A percentile compares a stretch with the other conserved stretches of the same genome.
phyloP scores from a whole-genome alignment of 2,113 vertebrate species.

The Hepsetus odoe region DNA sequence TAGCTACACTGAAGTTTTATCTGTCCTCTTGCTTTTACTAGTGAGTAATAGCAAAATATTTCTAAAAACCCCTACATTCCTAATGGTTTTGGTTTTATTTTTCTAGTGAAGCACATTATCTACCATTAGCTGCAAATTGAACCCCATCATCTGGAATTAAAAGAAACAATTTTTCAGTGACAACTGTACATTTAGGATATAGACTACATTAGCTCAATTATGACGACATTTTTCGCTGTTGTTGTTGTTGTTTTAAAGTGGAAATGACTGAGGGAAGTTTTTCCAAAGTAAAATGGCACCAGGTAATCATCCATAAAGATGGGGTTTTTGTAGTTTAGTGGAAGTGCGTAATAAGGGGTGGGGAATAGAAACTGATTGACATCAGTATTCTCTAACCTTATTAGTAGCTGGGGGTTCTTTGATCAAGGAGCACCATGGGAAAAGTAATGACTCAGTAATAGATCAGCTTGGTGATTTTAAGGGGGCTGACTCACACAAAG shows the following conservation, averaged over 20 bases:
- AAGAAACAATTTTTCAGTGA: background rate
- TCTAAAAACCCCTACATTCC: background rate
- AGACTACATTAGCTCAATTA: background rate
- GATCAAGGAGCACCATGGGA: constrained; percentile 32
- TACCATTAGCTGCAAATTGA: background rate
- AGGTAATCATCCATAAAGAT: constrained; percentile 12
- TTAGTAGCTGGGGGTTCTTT: constrained; percentile 16
- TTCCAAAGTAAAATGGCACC: background rate
- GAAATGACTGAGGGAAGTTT: background rate
- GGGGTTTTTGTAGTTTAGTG: constrained; percentile 25
- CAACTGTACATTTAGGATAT: background rate
- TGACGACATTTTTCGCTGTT: background rate
- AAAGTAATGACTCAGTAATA: constrained; percentile 47
- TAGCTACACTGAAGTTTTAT: no score
- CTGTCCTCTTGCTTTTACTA: no score
- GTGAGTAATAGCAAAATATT: constrained; percentile 1
- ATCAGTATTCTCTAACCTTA: constrained; percentile 20
- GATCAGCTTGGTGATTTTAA: constrained; percentile 30
- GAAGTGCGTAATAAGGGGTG: constrained; percentile 23
- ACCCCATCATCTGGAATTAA: constrained; percentile 1
- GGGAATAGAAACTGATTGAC: constrained; percentile 27
- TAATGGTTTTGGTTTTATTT: background rate
- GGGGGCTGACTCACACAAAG: constrained; percentile 32
- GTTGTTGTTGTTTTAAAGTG: background rate
- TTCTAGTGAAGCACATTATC: background rate